A percentile compares a stretch with the other conserved stretches of the same genome.
phyloP scores from a whole-genome alignment of 2,113 vertebrate genomes.

The Suricata suricatta region DNA sequence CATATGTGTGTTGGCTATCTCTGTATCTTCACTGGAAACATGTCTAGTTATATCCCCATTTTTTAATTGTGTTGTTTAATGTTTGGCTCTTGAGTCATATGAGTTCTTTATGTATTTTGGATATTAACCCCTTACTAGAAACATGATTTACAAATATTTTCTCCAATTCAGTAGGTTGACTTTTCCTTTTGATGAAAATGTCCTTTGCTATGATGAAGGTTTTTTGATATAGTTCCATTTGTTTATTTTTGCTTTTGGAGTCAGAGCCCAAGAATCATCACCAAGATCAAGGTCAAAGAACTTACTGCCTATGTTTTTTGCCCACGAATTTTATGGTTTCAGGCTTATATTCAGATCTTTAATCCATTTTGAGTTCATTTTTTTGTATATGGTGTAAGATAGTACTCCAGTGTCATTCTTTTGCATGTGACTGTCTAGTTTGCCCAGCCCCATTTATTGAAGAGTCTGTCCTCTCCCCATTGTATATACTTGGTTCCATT shows the following conservation, averaged over 20 bases:
- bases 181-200: not conserved
- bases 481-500: not conserved
- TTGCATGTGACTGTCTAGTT: not conserved
- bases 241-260: not conserved
- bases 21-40: not conserved
- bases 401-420: not conserved
- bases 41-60: not conserved
- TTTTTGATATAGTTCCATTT: not conserved
- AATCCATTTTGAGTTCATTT: not conserved
- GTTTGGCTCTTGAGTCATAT: not conserved
- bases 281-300: not conserved
- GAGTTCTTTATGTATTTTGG: not conserved
- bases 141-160: not conserved
- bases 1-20: not conserved
- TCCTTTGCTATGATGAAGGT: not conserved
- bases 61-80: not conserved
- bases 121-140: not conserved
- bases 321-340: not conserved
- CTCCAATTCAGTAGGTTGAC: not conserved
- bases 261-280: not conserved
- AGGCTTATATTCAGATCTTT: not conserved
- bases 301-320: not conserved
- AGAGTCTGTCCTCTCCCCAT: not conserved
- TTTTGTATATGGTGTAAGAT: not conserved
- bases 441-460: not conserved